phyloP scores from a whole-genome alignment of 2,113 vertebrate genomes.

The Numenius arquata region DNA sequence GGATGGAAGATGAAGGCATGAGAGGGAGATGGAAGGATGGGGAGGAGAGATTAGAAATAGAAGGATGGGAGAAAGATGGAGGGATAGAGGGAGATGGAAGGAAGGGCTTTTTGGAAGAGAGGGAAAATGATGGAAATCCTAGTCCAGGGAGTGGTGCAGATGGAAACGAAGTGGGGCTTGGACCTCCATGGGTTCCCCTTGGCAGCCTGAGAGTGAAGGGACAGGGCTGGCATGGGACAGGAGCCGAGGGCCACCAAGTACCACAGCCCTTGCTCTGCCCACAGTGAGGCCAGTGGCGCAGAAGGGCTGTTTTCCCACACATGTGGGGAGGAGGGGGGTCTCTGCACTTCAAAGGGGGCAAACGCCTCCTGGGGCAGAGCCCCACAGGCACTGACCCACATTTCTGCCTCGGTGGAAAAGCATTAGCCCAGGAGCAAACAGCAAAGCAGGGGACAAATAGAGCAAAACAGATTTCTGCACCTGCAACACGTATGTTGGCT shows the following conservation, averaged over 20 bases:
- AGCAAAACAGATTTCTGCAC: background rate
- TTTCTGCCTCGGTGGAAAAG: background rate
- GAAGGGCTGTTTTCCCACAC: background rate
- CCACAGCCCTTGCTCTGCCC: background rate
- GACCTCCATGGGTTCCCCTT: background rate
- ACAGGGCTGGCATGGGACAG: background rate
- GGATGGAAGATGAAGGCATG: background rate
- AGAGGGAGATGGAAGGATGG: background rate
- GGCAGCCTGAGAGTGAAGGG: background rate
- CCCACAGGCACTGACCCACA: background rate
- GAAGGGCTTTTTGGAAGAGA: background rate
- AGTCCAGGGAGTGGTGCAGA: background rate
- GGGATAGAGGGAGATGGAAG: background rate
- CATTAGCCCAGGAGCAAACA: background rate
- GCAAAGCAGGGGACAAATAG: background rate
- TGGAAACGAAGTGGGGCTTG: background rate
- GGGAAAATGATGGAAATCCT: background rate
- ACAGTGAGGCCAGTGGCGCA: background rate
- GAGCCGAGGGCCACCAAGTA: background rate
- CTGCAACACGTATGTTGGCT: rapidly evolving
- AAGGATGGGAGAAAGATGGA: background rate
- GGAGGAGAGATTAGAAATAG: background rate
- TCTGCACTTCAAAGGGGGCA: background rate
- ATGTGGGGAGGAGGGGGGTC: background rate
- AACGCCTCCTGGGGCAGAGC: background rate